Percentiles rank a stretch among this genome's conserved stretches.
These are phyloP conservation scores for Rutpela maculata DNA, from an alignment of 2,888 invertebrate genomes.

Conservation along the genomic window DNA sequence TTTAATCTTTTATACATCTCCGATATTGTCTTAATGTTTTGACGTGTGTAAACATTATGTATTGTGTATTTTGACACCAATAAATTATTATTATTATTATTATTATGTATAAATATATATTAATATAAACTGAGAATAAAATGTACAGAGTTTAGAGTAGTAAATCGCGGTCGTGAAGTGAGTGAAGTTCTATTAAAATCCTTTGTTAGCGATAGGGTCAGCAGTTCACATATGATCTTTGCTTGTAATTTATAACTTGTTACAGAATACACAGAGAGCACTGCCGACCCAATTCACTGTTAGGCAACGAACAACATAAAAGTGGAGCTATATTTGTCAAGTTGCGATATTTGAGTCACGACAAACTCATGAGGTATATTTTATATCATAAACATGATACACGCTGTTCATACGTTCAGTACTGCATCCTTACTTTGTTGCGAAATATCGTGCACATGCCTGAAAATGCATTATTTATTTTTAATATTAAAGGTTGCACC, in stretches of 20 bases:
- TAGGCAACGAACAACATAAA: conserved; percentile 40
- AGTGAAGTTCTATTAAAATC: conserved; percentile 22
- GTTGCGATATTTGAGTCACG: conserved; percentile 46
- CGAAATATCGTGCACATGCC: conserved; percentile 1
- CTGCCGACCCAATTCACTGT: conserved; percentile 40
- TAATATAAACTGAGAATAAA: neutral
- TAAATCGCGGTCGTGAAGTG: conserved; percentile 23
- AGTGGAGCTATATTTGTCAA: conserved; percentile 46
- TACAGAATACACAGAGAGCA: conserved; percentile 42
- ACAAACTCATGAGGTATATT: conserved; percentile 41
- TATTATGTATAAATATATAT: too few relatives aligned
- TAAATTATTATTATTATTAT: too few relatives aligned
- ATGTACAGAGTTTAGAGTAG: neutral
- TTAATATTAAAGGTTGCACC: neutral
- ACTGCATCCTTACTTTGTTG: neutral
- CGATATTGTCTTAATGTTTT: too few relatives aligned
- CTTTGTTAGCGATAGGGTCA: conserved; percentile 48
- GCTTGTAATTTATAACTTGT: conserved; percentile 49
- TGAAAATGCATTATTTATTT: neutral
- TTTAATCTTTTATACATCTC: too few relatives aligned
- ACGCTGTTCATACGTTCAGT: conserved; percentile 28
- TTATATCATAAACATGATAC: conserved; percentile 37
- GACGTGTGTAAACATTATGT: too few relatives aligned
- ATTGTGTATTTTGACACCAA: too few relatives aligned
- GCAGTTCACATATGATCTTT: conserved; percentile 56